These are phyloP conservation scores for Cetoscarus ocellatus DNA, from an alignment of 2,797 vertebrate genomes.

Conservation along the genomic window DNA sequence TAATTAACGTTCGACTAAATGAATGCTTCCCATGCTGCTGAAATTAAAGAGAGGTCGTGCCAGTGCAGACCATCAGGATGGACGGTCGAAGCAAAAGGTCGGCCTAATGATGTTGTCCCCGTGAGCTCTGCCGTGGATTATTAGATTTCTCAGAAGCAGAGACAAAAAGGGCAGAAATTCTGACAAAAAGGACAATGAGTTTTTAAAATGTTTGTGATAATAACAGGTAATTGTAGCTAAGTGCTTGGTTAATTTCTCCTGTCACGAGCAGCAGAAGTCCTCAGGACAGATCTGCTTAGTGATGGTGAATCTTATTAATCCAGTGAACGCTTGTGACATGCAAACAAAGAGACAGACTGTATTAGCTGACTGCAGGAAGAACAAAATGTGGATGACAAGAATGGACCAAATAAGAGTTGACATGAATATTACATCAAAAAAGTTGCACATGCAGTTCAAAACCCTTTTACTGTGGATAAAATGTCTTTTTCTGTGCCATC, in stretches of 20 bases:
- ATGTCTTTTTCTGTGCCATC: too few species aligned
- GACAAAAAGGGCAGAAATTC: not conserved
- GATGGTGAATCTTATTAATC: not conserved
- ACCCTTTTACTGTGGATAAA: too few species aligned
- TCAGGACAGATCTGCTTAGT: not conserved
- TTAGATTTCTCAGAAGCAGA: not conserved
- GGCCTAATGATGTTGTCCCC: too few species aligned
- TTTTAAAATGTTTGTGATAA: not conserved
- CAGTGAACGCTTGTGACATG: not conserved
- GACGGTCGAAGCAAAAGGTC: not conserved
- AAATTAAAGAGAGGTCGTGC: conserved; percentile 54
- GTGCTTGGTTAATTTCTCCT: not conserved
- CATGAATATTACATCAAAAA: too few species aligned
- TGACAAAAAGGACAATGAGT: not conserved
- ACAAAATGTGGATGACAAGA: too few species aligned
- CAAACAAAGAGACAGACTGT: not conserved
- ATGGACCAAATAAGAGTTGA: too few species aligned
- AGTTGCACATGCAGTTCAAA: too few species aligned
- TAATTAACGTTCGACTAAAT: conserved; percentile 57
- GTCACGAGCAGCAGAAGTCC: not conserved
- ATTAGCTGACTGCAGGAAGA: too few species aligned
- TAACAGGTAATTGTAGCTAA: not conserved
- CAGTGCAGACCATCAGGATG: conserved; percentile 18
- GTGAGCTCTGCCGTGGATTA: too few species aligned
- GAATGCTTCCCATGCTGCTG: conserved; percentile 44